phyloP scores from a whole-genome alignment of 2,113 vertebrate genomes.

The Carassius gibelio region DNA sequence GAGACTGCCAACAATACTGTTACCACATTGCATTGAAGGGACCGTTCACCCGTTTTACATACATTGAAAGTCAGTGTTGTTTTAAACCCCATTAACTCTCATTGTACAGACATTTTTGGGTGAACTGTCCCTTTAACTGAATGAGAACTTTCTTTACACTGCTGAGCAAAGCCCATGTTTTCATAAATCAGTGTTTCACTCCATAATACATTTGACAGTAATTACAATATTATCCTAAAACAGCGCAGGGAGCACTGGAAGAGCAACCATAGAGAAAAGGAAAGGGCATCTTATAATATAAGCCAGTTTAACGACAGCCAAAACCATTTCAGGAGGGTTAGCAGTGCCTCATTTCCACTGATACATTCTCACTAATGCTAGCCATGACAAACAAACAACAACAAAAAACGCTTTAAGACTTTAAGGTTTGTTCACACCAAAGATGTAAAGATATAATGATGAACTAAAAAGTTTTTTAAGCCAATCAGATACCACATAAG shows the following conservation, averaged over 20 bases:
- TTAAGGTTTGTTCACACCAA: slow-evolving; percentile 6
- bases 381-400: background rate
- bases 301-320: background rate
- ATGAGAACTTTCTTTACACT: slow-evolving; percentile 9
- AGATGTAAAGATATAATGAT: background rate
- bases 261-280: slow-evolving; percentile 24
- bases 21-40: background rate
- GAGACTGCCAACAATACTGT: slow-evolving; percentile 27
- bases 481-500: too few species aligned
- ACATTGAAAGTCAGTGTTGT: background rate
- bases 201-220: background rate
- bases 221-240: slow-evolving; percentile 6
- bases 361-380: slow-evolving; percentile 20
- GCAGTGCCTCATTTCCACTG: slow-evolving; percentile 12
- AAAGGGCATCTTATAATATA: background rate
- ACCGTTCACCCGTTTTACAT: background rate
- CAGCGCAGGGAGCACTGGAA: slow-evolving; percentile 17
- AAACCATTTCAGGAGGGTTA: background rate
- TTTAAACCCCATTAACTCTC: background rate
- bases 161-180: background rate
- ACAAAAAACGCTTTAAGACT: background rate
- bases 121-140: background rate
- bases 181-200: slow-evolving; percentile 34
- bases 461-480: background rate
- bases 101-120: background rate